Evolutionary conservation across 1,140 invertebrate species (phyloP).

Genomic region (Apis laboriosa): DNA sequence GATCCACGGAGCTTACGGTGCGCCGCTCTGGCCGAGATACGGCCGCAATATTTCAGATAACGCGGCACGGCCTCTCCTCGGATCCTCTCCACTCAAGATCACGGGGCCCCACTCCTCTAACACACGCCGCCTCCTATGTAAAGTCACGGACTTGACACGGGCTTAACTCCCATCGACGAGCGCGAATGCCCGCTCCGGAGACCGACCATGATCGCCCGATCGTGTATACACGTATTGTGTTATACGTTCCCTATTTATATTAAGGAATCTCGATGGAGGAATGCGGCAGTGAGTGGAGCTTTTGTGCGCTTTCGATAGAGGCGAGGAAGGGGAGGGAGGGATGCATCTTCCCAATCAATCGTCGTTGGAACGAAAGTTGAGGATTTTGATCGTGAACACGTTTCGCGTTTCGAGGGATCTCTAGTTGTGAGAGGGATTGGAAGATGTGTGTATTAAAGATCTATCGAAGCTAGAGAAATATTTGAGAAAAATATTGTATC

Average conservation of each 20-base stretch:
- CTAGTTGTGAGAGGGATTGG: no score
- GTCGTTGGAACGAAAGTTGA: background rate
- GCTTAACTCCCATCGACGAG: conserved; percentile 46
- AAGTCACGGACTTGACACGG: conserved; percentile 54
- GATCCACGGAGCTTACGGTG: conserved; percentile 50
- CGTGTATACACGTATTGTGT: background rate
- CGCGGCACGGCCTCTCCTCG: conserved; percentile 45
- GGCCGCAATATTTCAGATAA: conserved; percentile 67
- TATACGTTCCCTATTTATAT: conserved; percentile 37
- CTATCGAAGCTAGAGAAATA: no score
- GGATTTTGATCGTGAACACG: background rate
- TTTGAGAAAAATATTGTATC: no score
- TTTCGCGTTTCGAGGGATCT: no score
- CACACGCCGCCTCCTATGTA: conserved; percentile 23
- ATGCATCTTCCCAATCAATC: background rate
- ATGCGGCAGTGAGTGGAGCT: conserved; percentile 31
- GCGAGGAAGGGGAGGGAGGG: background rate
- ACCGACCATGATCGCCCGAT: conserved; percentile 51
- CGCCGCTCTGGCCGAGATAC: conserved; percentile 60
- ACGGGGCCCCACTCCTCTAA: conserved; percentile 33
- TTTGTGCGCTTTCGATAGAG: background rate
- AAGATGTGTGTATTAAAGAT: no score
- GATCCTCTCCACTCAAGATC: conserved; percentile 51
- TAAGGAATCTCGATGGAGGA: conserved; percentile 21
- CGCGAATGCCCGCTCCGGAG: background rate